Evolutionary conservation across 2,113 vertebrate genomes (phyloP).

Genomic region (Raja brachyura): DNA sequence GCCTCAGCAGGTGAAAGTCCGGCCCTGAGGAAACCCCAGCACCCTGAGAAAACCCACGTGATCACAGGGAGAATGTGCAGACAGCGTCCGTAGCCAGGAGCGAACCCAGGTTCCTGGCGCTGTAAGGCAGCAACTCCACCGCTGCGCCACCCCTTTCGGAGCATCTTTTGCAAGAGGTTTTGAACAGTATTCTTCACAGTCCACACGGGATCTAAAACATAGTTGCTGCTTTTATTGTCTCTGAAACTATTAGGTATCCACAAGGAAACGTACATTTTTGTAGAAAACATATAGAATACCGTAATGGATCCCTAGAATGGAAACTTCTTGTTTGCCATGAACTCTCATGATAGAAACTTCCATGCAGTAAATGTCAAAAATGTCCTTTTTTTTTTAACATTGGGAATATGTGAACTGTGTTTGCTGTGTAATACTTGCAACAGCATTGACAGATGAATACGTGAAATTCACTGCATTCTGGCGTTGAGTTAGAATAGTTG

Average conservation of each 20-base stretch:
- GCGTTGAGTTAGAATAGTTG: neutral
- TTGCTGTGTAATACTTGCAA: neutral
- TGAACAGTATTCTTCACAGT: neutral
- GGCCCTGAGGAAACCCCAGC: too few species aligned
- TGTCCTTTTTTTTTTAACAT: neutral
- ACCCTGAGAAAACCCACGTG: too few species aligned
- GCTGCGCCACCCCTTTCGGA: neutral
- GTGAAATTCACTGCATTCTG: neutral
- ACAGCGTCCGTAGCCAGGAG: too few species aligned
- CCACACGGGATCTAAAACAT: neutral
- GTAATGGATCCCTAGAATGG: neutral
- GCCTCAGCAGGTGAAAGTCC: too few species aligned
- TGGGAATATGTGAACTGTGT: neutral
- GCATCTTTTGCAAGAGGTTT: slow-evolving; percentile 7
- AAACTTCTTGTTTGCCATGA: neutral
- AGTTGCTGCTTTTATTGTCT: neutral
- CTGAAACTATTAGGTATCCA: neutral
- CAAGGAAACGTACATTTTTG: neutral
- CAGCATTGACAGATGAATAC: neutral
- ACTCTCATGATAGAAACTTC: neutral
- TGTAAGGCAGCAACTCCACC: too few species aligned
- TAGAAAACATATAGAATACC: neutral
- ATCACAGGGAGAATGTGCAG: too few species aligned
- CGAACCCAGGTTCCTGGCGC: too few species aligned
- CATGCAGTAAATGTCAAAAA: neutral